These are phyloP conservation scores for Trachelus tabidus DNA, from an alignment of 2,888 invertebrate genomes.

Conservation along the genomic window DNA sequence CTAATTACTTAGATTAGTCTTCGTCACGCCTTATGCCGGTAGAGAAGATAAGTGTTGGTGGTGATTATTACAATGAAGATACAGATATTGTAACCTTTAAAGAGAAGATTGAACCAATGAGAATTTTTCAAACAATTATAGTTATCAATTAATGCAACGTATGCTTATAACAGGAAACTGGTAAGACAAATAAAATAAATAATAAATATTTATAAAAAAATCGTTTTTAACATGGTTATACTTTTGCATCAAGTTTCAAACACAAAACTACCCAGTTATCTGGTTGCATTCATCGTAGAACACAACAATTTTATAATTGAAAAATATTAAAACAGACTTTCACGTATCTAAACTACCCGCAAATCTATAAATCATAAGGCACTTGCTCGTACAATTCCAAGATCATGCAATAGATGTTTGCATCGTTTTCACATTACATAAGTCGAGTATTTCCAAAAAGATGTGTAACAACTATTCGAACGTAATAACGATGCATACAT, in stretches of 20 bases:
- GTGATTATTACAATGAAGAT: neutral
- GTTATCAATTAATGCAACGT: neutral
- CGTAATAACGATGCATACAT: neutral
- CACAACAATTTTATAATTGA: neutral
- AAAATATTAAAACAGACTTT: neutral
- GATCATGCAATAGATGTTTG: neutral
- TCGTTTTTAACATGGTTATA: neutral
- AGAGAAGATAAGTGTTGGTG: neutral
- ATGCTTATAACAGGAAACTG: neutral
- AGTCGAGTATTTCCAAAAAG: too few relatives aligned
- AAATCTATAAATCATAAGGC: neutral
- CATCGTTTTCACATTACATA: neutral
- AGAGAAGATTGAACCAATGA: neutral
- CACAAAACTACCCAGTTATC: neutral
- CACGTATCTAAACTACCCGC: neutral
- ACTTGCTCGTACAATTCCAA: neutral
- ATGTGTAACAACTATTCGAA: neutral
- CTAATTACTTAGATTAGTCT: neutral
- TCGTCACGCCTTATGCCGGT: neutral
- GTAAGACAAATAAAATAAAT: neutral
- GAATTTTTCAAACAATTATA: neutral
- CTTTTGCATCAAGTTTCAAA: neutral
- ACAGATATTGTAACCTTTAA: neutral
- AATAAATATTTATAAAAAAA: neutral
- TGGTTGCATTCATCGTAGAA: neutral